Evolutionary conservation across 2,113 vertebrate species (phyloP).

Genomic region (Albula goreensis): DNA sequence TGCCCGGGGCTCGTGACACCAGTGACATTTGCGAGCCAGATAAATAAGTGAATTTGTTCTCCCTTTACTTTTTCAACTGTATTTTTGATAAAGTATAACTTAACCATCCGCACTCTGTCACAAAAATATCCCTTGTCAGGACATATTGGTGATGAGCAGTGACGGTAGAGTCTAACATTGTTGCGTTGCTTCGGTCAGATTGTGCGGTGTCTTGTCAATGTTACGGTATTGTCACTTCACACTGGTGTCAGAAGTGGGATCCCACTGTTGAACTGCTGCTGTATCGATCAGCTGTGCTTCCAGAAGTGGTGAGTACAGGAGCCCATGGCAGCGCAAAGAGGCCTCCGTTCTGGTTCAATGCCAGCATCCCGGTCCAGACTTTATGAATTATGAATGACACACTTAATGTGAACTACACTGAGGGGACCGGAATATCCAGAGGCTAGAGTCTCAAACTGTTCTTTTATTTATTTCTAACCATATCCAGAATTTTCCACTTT

Average conservation of each 20-base stretch:
- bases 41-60: too few relatives aligned
- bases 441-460: neutral
- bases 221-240: neutral
- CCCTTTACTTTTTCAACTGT: too few relatives aligned
- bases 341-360: neutral
- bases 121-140: too few relatives aligned
- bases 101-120: too few relatives aligned
- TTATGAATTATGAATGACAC: conserved; percentile 46
- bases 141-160: too few relatives aligned
- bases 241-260: neutral
- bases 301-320: neutral
- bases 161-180: too few relatives aligned
- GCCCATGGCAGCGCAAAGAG: neutral
- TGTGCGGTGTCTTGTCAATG: too few relatives aligned
- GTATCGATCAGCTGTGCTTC: conserved; percentile 37
- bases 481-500: neutral
- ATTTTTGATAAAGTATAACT: too few relatives aligned
- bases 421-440: neutral
- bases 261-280: neutral
- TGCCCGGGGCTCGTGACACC: too few relatives aligned
- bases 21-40: too few relatives aligned
- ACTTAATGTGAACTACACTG: conserved; percentile 32
- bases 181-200: too few relatives aligned
- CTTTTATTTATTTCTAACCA: neutral
- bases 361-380: conserved; percentile 4